Evolutionary conservation across 2,113 vertebrate genomes (phyloP).

Genomic region (Brachirus orientalis): DNA sequence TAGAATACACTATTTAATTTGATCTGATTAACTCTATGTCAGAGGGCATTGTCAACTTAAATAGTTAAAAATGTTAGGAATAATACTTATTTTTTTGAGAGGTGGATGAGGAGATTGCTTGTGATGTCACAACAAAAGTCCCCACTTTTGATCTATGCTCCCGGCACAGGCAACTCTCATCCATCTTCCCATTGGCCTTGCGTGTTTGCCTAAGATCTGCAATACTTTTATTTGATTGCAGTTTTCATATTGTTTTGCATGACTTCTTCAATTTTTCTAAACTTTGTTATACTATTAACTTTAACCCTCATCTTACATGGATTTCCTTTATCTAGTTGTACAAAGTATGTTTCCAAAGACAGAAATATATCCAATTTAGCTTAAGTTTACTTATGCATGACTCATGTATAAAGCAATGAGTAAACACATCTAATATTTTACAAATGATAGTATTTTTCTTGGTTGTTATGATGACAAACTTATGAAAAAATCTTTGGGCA

Average conservation of each 20-base stretch:
- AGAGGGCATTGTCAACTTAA: too few relatives aligned
- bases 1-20: too few relatives aligned
- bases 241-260: too few relatives aligned
- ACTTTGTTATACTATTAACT: too few relatives aligned
- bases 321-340: too few relatives aligned
- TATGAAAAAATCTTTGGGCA: constrained; percentile 38
- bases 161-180: too few relatives aligned
- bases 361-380: background rate
- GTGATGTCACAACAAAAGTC: background rate
- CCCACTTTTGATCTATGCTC: too few relatives aligned
- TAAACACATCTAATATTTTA: background rate
- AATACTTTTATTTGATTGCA: background rate
- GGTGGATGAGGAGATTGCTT: background rate
- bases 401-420: background rate
- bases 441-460: background rate
- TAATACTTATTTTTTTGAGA: background rate
- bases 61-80: too few relatives aligned
- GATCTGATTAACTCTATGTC: too few relatives aligned
- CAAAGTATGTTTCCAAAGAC: too few relatives aligned
- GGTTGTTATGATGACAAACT: constrained; percentile 11
- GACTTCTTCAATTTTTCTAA: too few relatives aligned
- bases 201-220: background rate
- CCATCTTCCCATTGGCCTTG: background rate
- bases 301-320: too few relatives aligned
- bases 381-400: background rate